phyloP scores from a whole-genome alignment of 2,113 vertebrate species.

The Cygnus buccinator region DNA sequence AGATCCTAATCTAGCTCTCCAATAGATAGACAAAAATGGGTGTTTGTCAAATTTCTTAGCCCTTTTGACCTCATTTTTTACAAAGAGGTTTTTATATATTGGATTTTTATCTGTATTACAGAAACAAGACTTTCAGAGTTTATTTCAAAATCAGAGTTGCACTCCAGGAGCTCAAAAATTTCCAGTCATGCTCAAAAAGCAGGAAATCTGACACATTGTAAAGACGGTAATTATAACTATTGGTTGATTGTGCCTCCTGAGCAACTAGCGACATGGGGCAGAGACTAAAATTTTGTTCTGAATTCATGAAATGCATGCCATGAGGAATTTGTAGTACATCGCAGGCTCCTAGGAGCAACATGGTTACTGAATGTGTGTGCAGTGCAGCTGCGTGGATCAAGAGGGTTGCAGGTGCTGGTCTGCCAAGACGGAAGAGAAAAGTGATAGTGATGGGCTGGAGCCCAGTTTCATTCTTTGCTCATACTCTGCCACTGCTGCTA shows the following conservation, averaged over 20 bases:
- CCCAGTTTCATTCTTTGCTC: neutral
- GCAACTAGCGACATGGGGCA: rapidly evolving
- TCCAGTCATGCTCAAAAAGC: neutral
- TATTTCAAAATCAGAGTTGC: neutral
- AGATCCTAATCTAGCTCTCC: neutral
- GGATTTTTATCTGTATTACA: neutral
- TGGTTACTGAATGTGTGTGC: neutral
- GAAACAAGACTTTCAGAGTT: neutral
- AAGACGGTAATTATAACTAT: neutral
- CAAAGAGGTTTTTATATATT: neutral
- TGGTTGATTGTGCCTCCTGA: neutral
- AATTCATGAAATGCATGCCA: neutral
- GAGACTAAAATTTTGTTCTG: neutral
- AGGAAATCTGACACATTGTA: neutral
- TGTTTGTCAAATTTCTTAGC: slow-evolving; percentile 3
- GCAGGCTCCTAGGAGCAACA: neutral
- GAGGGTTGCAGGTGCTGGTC: neutral
- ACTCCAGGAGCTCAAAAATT: neutral
- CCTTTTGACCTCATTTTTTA: neutral
- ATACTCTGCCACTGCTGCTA: neutral
- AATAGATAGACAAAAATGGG: neutral
- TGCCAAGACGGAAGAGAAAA: neutral
- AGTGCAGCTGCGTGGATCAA: neutral
- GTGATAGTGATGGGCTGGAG: neutral
- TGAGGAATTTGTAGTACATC: neutral